A percentile compares a stretch with the other conserved stretches of the same genome.
These are phyloP conservation scores for Tachyglossus aculeatus DNA, from an alignment of 2,797 vertebrate genomes.

Conservation along the genomic window DNA sequence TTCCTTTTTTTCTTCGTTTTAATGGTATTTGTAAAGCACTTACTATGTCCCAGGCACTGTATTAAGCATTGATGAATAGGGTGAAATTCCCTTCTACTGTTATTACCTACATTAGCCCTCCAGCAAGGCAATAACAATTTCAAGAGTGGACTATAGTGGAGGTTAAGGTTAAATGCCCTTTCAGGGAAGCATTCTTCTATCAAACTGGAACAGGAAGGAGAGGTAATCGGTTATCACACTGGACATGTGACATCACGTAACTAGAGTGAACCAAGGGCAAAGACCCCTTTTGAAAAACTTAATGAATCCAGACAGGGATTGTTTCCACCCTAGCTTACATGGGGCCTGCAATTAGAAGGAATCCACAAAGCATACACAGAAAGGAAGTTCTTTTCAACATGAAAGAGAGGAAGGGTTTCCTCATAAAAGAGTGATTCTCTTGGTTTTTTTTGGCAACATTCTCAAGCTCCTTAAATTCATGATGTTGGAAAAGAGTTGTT, in stretches of 20 bases:
- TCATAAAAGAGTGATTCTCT: slow-evolving; percentile 34
- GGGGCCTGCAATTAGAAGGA: slow-evolving; percentile 39
- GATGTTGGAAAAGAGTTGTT: slow-evolving; percentile 46
- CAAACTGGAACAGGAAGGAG: background rate
- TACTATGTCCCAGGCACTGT: too few relatives aligned
- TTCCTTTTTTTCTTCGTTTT: too few relatives aligned
- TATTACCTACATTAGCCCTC: background rate
- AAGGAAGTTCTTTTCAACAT: slow-evolving; percentile 17
- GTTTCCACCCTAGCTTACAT: slow-evolving; percentile 39
- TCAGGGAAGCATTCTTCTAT: background rate
- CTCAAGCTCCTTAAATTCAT: slow-evolving; percentile 5
- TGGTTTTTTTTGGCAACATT: slow-evolving; percentile 48
- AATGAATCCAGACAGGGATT: slow-evolving; percentile 32
- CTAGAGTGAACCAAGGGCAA: background rate
- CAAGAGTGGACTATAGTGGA: background rate
- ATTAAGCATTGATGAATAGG: too few relatives aligned
- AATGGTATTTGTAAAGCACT: too few relatives aligned
- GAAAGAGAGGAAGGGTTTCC: slow-evolving; percentile 46
- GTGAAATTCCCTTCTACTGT: background rate
- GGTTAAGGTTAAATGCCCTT: background rate
- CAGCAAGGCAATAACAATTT: background rate
- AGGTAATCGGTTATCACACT: slow-evolving; percentile 9
- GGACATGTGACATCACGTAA: background rate
- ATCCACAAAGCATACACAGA: slow-evolving; percentile 15
- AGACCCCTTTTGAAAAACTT: background rate